Evolutionary conservation across 2,113 vertebrate species (phyloP).

Genomic region (Ochotona curzoniae): DNA sequence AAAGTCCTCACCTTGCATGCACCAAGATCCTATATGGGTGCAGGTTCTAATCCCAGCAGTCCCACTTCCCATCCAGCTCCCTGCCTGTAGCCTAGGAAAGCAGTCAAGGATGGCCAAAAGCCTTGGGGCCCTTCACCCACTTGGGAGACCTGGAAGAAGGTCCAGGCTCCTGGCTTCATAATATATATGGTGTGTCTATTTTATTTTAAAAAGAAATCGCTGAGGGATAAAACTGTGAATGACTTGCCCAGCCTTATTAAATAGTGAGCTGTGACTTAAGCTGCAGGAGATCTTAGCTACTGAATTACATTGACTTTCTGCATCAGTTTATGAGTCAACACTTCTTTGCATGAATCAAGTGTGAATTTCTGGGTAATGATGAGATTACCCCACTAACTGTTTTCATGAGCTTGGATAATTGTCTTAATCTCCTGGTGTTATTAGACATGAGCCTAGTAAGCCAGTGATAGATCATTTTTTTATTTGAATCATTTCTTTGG

Average conservation of each 20-base stretch:
- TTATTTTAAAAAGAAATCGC: neutral
- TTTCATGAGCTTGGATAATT: neutral
- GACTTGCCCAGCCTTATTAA: neutral
- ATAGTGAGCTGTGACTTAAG: neutral
- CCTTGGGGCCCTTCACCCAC: too few species aligned
- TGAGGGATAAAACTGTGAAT: neutral
- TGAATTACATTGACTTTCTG: neutral
- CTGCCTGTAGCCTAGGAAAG: too few species aligned
- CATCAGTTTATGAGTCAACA: constrained; percentile 4
- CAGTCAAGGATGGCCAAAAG: too few species aligned
- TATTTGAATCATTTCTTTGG: constrained; percentile 20
- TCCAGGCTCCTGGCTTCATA: too few species aligned
- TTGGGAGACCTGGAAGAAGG: too few species aligned
- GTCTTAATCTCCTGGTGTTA: neutral
- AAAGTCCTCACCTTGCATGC: too few species aligned
- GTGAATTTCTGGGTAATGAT: neutral
- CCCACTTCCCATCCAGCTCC: too few species aligned
- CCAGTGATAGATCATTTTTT: neutral
- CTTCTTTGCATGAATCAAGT: neutral
- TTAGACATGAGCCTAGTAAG: neutral
- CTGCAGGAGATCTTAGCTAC: neutral
- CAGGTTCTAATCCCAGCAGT: too few species aligned
- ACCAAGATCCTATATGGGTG: too few species aligned
- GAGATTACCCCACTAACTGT: neutral
- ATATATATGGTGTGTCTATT: neutral